A percentile compares a stretch with the other conserved stretches of the same genome.
Evolutionary conservation across 2,888 invertebrate genomes (phyloP).

Genomic region (Neoascia interrupta): DNA sequence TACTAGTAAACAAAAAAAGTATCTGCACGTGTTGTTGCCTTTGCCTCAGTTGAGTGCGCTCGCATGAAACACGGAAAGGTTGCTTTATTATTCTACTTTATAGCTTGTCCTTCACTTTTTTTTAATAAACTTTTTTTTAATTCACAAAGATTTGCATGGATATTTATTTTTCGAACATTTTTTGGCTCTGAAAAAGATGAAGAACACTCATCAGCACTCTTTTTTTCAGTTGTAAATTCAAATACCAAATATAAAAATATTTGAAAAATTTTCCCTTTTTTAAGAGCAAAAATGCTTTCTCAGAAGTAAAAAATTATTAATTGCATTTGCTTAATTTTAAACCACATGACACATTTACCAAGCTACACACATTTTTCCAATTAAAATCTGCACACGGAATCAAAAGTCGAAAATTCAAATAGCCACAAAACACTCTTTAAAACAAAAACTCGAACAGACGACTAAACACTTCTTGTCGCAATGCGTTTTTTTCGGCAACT

Average conservation of each 20-base stretch:
- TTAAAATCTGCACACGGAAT: constrained; percentile 48
- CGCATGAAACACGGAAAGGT: constrained; percentile 22
- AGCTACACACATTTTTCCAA: constrained; percentile 3
- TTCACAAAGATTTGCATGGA: background rate
- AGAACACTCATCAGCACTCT: constrained; percentile 18
- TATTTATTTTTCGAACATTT: background rate
- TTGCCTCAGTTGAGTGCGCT: constrained; percentile 51
- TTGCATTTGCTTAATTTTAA: constrained; percentile 46
- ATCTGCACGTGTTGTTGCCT: constrained; percentile 59
- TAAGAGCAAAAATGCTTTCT: constrained; percentile 53
- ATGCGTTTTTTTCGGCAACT: constrained; percentile 65
- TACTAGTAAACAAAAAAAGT: constrained; percentile 14
- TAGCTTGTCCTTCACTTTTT: constrained; percentile 35
- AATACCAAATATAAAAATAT: constrained; percentile 18
- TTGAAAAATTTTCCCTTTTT: too few species aligned
- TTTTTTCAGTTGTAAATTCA: too few species aligned
- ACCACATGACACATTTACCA: constrained; percentile 32
- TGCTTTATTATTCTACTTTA: constrained; percentile 12
- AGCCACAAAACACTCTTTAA: background rate
- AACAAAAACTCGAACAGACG: constrained; percentile 10
- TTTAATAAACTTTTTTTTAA: background rate
- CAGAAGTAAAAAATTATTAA: constrained; percentile 49
- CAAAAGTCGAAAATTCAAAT: too few species aligned
- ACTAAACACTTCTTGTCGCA: constrained; percentile 52
- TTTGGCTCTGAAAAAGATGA: background rate